Percentiles rank a stretch among this genome's conserved stretches.
Evolutionary conservation across 2,797 vertebrate species (phyloP).

Genomic region (Sciurus carolinensis): DNA sequence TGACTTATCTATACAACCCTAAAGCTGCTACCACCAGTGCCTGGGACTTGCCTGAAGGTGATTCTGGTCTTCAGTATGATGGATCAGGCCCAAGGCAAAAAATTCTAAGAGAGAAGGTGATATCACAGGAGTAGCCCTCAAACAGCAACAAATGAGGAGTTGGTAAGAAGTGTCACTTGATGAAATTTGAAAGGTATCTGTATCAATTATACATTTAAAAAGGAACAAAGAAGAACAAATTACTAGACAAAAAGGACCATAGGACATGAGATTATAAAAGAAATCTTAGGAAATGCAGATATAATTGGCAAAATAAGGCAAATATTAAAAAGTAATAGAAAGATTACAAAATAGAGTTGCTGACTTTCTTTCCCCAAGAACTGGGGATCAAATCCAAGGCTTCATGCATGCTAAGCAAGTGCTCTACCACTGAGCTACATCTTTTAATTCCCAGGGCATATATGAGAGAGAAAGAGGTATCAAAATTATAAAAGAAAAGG

Average conservation of each 20-base stretch:
- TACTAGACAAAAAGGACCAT: not conserved
- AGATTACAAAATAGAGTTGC: not conserved
- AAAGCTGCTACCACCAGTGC: not conserved
- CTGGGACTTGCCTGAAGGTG: too few species aligned
- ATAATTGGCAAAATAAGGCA: not conserved
- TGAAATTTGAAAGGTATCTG: not conserved
- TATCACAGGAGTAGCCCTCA: not conserved
- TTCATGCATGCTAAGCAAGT: not conserved
- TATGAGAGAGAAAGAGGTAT: not conserved
- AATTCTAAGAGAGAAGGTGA: not conserved
- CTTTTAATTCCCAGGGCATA: not conserved
- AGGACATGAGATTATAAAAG: not conserved
- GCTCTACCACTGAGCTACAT: not conserved
- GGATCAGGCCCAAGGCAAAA: too few species aligned
- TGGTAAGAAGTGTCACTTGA: too few species aligned
- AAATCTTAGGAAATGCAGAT: not conserved
- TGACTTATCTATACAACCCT: not conserved
- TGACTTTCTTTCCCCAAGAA: not conserved
- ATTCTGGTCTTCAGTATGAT: not conserved
- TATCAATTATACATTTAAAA: not conserved
- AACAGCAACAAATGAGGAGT: not conserved
- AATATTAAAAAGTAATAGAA: slow-evolving; percentile 9
- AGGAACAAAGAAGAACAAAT: not conserved
- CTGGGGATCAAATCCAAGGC: not conserved
- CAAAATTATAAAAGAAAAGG: not conserved